Base-by-base conservation (phyloP, 1,140 invertebrate genomes). In the Achatina immaculata region DNA sequence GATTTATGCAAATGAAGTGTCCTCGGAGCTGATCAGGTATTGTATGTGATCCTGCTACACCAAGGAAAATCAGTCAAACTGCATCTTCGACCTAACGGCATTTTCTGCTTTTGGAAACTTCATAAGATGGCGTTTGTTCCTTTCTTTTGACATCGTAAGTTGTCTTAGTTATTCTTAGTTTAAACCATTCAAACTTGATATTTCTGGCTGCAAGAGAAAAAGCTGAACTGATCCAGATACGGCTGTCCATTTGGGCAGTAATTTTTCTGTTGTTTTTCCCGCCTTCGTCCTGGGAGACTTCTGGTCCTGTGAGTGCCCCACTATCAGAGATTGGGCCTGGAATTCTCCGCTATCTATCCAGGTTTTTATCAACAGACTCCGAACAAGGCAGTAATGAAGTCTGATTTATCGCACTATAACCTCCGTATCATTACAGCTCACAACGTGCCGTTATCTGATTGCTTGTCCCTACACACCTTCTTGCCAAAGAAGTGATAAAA, bases 371-470 rank as follows among this genome's bases (percentile, higher is more conserved):
- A 42, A 40, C 11, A 36, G 16, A 40, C 38, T 71, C 42, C 66
- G 36, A 28, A 42, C 38, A 71, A 71, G 68, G 38, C 38, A 40
- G 68, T 71, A 71, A 71, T 71, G 68, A 71, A 42, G 38, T 9
- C 68, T 71, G 68, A 71, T 71, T 71, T 71, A 71, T 71, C 68
- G 42, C 68, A 71, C 42, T 38, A 71, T 71, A 71, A 71, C 68
- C 68, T 24, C 38, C 36, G 1, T 71, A 71, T 71, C 68, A 71
- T 42, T 40, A 42, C 28, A n/a, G 38, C 68, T 45, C 68, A 40
- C 38, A 40, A n/a, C 38, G 4, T 42, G 9, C n/a, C 68, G 68
- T 71, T 71, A 71, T 71, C 68, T 21, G 68, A 71, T 71, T 40
- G 38, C 19, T 21, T 42, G 9, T 28, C 38, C 11, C 21, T 40